Conservation (phyloP, 2,113 vertebrate genomes). For the Protobothrops mucrosquamatus region DNA sequence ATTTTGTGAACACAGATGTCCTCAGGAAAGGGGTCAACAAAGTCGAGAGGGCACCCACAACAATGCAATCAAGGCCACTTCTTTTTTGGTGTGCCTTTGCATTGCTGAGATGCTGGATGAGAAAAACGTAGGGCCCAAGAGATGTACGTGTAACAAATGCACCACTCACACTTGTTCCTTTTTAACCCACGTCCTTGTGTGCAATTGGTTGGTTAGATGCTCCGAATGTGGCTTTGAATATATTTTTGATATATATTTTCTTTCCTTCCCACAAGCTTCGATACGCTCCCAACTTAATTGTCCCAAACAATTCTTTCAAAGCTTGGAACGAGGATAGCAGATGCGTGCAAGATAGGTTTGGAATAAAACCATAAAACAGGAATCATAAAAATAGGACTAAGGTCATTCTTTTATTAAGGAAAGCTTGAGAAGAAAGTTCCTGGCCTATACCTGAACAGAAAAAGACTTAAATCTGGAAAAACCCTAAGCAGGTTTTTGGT, state of each 20-base stretch:
- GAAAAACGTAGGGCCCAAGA: not conserved
- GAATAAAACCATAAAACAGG: too few species aligned
- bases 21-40: not conserved
- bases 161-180: not conserved
- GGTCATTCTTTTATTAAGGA: too few species aligned
- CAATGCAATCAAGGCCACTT: not conserved
- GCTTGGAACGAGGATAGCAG: not conserved
- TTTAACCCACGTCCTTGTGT: not conserved
- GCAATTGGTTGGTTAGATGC: not conserved
- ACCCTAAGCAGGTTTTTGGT: too few species aligned
- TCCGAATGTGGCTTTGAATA: not conserved
- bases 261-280: not conserved
- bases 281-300: not conserved
- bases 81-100: not conserved
- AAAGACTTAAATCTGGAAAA: too few species aligned
- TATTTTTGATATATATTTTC: not conserved
- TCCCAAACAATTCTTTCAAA: not conserved
- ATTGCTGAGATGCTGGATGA: not conserved
- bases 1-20: not conserved
- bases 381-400: too few species aligned
- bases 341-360: not conserved
- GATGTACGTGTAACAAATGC: not conserved
- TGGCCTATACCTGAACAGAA: too few species aligned
- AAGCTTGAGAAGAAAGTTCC: too few species aligned
- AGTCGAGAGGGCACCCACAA: not conserved